phyloP scores from a whole-genome alignment of 2,797 vertebrate genomes.

The Pangasius larnaudii region DNA sequence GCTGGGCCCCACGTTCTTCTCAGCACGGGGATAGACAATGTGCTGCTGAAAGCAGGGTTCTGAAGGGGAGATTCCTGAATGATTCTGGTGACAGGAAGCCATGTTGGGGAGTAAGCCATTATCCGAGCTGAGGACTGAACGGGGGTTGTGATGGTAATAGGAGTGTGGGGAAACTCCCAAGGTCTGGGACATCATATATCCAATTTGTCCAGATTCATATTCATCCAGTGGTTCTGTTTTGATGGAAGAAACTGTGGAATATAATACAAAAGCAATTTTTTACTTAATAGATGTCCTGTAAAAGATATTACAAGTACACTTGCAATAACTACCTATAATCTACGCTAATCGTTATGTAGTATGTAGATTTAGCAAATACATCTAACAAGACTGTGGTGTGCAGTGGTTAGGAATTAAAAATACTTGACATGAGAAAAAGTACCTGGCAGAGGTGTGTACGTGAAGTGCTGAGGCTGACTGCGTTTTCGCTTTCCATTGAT shows the following conservation, averaged over 20 bases:
- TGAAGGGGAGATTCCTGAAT: slow-evolving; percentile 82
- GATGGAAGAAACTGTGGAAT: slow-evolving; percentile 89
- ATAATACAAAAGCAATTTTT: background rate
- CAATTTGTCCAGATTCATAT: slow-evolving; percentile 87
- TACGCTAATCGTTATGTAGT: too few relatives aligned
- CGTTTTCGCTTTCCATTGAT: slow-evolving; percentile 97
- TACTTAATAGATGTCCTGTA: background rate
- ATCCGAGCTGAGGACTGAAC: slow-evolving; percentile 81
- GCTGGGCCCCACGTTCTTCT: slow-evolving; percentile 83
- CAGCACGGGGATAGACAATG: slow-evolving; percentile 85
- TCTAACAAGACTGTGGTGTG: background rate
- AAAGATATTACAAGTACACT: background rate
- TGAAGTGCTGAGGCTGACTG: slow-evolving; percentile 95
- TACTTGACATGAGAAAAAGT: slow-evolving; percentile 8
- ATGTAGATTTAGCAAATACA: background rate
- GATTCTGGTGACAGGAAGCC: slow-evolving; percentile 89
- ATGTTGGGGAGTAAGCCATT: slow-evolving; percentile 83
- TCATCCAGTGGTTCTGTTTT: slow-evolving; percentile 96
- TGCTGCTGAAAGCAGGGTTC: slow-evolving; percentile 90
- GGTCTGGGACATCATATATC: slow-evolving; percentile 83
- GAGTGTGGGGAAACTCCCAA: slow-evolving; percentile 85
- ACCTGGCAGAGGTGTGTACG: slow-evolving; percentile 85
- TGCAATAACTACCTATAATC: background rate
- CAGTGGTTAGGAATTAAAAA: background rate
- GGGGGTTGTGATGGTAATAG: slow-evolving; percentile 87